Percentiles rank a stretch among this genome's conserved stretches.
These are phyloP conservation scores for Herminia tarsipennalis DNA, from an alignment of 2,888 invertebrate species.

Conservation along the genomic window DNA sequence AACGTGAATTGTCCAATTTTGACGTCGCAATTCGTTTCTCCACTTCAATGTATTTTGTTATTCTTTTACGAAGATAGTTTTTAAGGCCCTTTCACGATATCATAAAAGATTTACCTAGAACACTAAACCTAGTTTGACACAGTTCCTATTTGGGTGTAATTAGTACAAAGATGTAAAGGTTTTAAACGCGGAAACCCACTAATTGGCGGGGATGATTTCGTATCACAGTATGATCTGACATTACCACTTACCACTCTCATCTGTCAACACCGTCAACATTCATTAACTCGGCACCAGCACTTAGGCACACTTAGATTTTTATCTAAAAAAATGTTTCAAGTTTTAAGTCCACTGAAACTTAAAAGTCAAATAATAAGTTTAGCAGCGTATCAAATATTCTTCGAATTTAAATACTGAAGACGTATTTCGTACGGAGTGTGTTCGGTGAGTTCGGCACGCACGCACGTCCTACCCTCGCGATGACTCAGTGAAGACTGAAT, in stretches of 20 bases:
- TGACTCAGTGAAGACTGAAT: slow-evolving; percentile 65
- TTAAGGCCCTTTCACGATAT: slow-evolving; percentile 11
- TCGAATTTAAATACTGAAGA: slow-evolving; percentile 36
- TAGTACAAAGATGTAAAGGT: background rate
- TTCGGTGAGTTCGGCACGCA: slow-evolving; percentile 21
- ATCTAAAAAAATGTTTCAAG: slow-evolving; percentile 27
- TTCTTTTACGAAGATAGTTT: slow-evolving; percentile 11
- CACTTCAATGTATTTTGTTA: slow-evolving; percentile 20
- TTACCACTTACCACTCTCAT: slow-evolving; percentile 64
- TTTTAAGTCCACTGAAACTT: slow-evolving; percentile 21
- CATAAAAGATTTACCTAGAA: slow-evolving; percentile 9
- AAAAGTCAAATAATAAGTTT: slow-evolving; percentile 4
- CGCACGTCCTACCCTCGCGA: slow-evolving; percentile 56
- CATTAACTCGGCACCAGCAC: slow-evolving; percentile 56
- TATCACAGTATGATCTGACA: slow-evolving; percentile 31
- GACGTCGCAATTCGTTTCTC: slow-evolving; percentile 30
- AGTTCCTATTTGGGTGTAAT: slow-evolving; percentile 7
- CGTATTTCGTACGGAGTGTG: slow-evolving; percentile 50
- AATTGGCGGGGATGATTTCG: slow-evolving; percentile 10
- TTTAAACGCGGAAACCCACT: background rate
- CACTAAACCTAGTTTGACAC: slow-evolving; percentile 14
- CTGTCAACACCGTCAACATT: slow-evolving; percentile 63
- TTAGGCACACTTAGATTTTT: slow-evolving; percentile 48
- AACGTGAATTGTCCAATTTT: slow-evolving; percentile 45
- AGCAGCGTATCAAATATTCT: slow-evolving; percentile 9